Conservation (phyloP, 2,113 vertebrate species). For the Cebus imitator region DNA sequence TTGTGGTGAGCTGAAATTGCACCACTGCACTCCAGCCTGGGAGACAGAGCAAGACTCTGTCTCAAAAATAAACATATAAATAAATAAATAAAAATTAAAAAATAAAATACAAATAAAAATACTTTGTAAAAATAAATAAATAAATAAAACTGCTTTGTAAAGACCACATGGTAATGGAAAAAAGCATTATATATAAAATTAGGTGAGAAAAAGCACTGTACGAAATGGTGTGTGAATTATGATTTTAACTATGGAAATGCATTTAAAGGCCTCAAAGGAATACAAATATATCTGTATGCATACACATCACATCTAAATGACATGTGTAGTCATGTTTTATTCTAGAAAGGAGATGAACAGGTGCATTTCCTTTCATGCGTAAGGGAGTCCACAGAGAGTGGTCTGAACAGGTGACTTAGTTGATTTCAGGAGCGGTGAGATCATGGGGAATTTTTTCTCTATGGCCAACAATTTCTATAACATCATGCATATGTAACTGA, state of each 20-base stretch:
- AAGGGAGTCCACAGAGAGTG: neutral
- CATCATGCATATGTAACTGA: neutral
- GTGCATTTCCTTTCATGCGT: too few species aligned
- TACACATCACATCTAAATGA: neutral
- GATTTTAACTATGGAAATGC: neutral
- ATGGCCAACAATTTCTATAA: neutral
- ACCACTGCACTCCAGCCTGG: too few species aligned
- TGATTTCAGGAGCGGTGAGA: neutral
- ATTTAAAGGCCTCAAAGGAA: neutral
- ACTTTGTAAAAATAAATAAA: neutral
- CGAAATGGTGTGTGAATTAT: neutral
- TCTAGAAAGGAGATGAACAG: neutral
- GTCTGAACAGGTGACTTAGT: neutral
- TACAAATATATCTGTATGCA: neutral
- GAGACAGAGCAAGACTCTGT: too few species aligned
- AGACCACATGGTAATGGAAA: neutral
- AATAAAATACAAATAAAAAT: neutral
- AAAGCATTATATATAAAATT: neutral
- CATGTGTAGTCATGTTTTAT: rapidly evolving
- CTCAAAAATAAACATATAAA: too few species aligned
- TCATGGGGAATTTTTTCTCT: neutral
- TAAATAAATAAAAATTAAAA: too few species aligned
- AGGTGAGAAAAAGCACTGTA: neutral
- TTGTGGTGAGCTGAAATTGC: too few species aligned
- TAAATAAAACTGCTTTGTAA: neutral